phyloP scores from a whole-genome alignment of 2,113 vertebrate species.

The Megaleporinus macrocephalus region DNA sequence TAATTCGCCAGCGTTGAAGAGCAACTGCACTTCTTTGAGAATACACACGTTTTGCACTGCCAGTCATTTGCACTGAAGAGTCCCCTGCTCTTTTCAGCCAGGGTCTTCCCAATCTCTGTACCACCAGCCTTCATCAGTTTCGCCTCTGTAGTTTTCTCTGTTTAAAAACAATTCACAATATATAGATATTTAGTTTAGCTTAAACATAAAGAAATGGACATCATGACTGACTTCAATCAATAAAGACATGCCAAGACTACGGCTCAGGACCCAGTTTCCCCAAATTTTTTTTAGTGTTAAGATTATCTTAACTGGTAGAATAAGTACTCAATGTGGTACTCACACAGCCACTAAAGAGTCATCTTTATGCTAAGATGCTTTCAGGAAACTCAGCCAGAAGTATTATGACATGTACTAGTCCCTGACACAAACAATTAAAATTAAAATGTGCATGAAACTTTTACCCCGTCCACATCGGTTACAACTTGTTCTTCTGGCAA shows the following conservation, averaged over 20 bases:
- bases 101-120: constrained; percentile 97
- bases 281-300: too few species aligned
- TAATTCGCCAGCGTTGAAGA: background rate
- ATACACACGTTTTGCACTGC: constrained; percentile 96
- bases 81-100: constrained; percentile 96
- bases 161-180: background rate
- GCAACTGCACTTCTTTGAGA: background rate
- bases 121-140: constrained; percentile 99
- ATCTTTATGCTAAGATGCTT: too few species aligned
- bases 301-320: too few species aligned
- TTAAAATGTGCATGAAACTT: constrained; percentile 3
- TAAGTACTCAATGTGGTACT: too few species aligned
- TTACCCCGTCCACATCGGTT: constrained; percentile 94
- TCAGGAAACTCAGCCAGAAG: too few species aligned
- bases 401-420: too few species aligned
- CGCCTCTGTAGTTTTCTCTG: constrained; percentile 97
- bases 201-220: background rate
- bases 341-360: too few species aligned
- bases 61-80: constrained; percentile 98
- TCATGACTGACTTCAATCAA: too few species aligned
- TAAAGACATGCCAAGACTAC: too few species aligned
- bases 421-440: too few species aligned
- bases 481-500: constrained; percentile 95
- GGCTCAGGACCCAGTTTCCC: too few species aligned
- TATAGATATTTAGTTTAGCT: background rate